Evolutionary conservation across 2,113 vertebrate genomes (phyloP).

Genomic region (Motacilla tschutschensis): DNA sequence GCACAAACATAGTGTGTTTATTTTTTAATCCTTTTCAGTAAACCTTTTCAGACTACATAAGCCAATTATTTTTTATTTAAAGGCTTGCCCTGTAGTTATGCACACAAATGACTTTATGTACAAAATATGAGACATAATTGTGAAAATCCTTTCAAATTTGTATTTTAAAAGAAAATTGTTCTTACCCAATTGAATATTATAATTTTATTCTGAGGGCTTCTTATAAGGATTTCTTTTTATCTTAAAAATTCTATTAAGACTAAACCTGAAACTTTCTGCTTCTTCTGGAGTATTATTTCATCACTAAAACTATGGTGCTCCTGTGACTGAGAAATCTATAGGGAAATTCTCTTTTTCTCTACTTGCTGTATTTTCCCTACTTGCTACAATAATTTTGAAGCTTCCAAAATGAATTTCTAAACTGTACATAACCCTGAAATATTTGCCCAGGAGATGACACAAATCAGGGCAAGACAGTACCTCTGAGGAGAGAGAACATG

Average conservation of each 20-base stretch:
- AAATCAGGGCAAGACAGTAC: neutral
- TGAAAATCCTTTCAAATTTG: neutral
- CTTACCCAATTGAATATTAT: neutral
- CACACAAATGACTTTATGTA: neutral
- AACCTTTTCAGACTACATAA: neutral
- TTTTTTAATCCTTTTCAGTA: neutral
- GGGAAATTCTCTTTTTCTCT: neutral
- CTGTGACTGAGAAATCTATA: neutral
- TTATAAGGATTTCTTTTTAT: neutral
- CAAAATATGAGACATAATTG: neutral
- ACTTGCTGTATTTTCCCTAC: neutral
- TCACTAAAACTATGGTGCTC: neutral
- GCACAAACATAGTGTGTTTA: neutral
- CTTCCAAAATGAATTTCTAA: neutral
- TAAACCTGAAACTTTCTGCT: neutral
- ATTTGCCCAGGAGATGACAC: neutral
- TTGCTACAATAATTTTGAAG: neutral
- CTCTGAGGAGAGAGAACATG: neutral
- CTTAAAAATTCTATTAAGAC: neutral
- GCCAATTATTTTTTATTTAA: neutral
- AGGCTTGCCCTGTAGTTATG: neutral
- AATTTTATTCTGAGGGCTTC: neutral
- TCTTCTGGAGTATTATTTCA: neutral
- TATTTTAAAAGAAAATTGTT: neutral
- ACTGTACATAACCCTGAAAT: neutral